phyloP scores from a whole-genome alignment of 2,888 invertebrate genomes.

The Phyllotreta striolata region DNA sequence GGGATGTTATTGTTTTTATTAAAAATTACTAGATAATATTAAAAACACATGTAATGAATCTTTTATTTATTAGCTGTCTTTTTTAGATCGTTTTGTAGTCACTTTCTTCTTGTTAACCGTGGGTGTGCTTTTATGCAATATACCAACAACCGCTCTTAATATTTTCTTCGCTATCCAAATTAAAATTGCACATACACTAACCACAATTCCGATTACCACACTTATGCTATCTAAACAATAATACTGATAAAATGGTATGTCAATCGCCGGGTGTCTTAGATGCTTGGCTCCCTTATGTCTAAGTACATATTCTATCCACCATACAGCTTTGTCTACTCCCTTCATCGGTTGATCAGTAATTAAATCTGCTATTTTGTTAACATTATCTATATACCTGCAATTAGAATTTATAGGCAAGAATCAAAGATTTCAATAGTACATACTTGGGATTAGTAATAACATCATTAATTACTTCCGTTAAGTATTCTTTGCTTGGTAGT shows the following conservation, averaged over 20 bases:
- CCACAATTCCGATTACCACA: slow-evolving; percentile 2
- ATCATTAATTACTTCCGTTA: slow-evolving; percentile 48
- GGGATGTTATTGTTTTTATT: too few relatives aligned
- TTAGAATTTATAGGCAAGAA: slow-evolving; percentile 21
- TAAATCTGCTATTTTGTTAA: slow-evolving; percentile 39
- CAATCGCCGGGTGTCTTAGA: slow-evolving; percentile 42
- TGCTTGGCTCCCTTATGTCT: slow-evolving; percentile 48
- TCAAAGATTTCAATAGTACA: slow-evolving; percentile 8
- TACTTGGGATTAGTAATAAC: slow-evolving; percentile 50
- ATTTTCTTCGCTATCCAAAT: not conserved
- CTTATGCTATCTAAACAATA: slow-evolving; percentile 47
- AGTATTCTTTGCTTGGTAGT: slow-evolving; percentile 28
- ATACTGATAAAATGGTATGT: slow-evolving; percentile 48
- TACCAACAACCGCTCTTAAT: not conserved
- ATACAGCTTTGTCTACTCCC: slow-evolving; percentile 50
- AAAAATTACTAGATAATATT: too few relatives aligned
- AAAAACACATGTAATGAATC: too few relatives aligned
- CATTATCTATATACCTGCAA: slow-evolving; percentile 47
- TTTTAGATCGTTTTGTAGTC: too few relatives aligned
- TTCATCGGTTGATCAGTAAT: slow-evolving; percentile 49
- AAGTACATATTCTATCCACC: slow-evolving; percentile 54
- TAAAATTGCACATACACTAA: slow-evolving; percentile 1
- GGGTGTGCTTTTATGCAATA: not conserved
- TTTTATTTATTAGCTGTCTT: too few relatives aligned
- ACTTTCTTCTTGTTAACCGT: too few relatives aligned